Base-by-base conservation (phyloP, 2,113 vertebrate species). In the Aspidoscelis tigris region DNA sequence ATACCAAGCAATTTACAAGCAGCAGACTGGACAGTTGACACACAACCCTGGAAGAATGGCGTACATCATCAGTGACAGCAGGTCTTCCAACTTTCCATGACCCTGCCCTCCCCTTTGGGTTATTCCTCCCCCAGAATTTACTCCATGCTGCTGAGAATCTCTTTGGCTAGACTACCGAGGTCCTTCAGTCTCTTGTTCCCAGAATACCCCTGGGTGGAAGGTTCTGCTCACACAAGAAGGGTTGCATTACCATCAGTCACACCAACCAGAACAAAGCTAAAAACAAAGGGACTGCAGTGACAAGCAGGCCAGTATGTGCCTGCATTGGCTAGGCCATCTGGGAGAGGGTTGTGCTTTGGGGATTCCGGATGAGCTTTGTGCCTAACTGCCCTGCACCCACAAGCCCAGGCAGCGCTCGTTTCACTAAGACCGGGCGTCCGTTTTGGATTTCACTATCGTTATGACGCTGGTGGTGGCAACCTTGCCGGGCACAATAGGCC, bases 361-460 rank as follows among this genome's bases (percentile, higher is more conserved):
- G 93, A 92, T 94, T 95, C 93, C 82, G 83, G 92, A 91, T 90
- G 87, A 89, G 92, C 95, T 96, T 95, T 95, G 93, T 87, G 94
- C 95, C 95, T 90, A 93, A 94, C 93, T 96, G 97, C 95, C 93
- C 97, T 96, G 95, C 95, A 93, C 96, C 96, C 95, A 97, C 96
- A 96, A 92, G 89, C 93, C 93, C 84, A 89, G 91, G 87, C 88
- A 84, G 90, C 70, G n/a, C 92, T 80, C 74, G 14, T 79, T 86
- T 93, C 93, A 97, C 98, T 99, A 99, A 91, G 98, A 99, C 93
- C 97, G 96, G 87, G 98, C 97, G 93, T 97, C 97, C 86, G 98
- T 97, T 97, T 99, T 99, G 94, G 99, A 99, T 97, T 99, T 99
- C 92, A 99, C 97, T 96, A 99, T 99, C 78, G 99, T 99, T 95